Evolutionary conservation across 2,797 vertebrate species (phyloP).

Genomic region (Epinephelus awoara): DNA sequence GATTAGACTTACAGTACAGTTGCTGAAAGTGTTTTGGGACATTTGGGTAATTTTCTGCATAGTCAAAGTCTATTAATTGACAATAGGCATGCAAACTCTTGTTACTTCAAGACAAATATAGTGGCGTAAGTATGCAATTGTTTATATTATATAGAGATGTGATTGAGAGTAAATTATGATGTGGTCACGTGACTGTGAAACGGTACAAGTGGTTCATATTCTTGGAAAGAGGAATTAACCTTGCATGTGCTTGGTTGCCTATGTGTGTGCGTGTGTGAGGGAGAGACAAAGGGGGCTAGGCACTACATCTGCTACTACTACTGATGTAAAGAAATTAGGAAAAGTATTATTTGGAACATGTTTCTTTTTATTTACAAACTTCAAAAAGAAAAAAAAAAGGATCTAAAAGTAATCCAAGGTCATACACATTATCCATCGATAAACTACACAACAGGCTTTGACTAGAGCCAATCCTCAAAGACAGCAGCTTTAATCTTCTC

Average conservation of each 20-base stretch:
- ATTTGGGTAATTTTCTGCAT: not conserved
- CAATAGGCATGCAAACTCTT: not conserved
- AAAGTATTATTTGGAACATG: constrained; percentile 69
- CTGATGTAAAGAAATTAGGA: constrained; percentile 41
- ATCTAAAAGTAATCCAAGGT: constrained; percentile 70
- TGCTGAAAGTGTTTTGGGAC: not conserved
- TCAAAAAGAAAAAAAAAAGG: constrained; percentile 68
- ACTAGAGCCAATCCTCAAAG: constrained; percentile 66
- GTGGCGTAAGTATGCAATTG: not conserved
- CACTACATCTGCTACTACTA: not conserved
- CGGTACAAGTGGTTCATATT: not conserved
- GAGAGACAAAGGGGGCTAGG: too few species aligned
- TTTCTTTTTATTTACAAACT: constrained; percentile 87
- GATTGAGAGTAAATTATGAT: not conserved
- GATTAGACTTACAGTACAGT: too few species aligned
- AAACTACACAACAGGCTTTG: constrained; percentile 74
- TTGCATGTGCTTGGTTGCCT: not conserved
- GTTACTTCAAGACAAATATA: not conserved
- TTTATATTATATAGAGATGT: not conserved
- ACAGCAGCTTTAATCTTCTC: constrained; percentile 74
- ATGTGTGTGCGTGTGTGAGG: not conserved
- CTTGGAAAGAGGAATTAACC: not conserved
- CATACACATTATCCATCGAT: constrained; percentile 71
- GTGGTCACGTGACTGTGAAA: not conserved
- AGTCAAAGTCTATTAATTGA: not conserved